Base-by-base conservation (phyloP, 2,113 vertebrate species). In the Willisornis vidua region DNA sequence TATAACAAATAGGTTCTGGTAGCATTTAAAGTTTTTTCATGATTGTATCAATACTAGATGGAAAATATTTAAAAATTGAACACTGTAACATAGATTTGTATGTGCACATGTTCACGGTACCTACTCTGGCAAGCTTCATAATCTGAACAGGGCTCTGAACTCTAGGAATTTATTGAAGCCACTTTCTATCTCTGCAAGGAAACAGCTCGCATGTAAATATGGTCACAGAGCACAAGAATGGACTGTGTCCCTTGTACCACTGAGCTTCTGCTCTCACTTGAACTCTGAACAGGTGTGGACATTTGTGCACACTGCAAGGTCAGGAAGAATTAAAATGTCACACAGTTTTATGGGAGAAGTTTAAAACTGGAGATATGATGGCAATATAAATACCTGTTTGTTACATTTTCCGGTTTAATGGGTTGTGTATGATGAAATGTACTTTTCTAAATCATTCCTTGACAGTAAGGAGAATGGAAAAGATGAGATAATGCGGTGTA, bases 381-480 rank as follows among this genome's bases (percentile, higher is more conserved):
- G 22, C 29, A 17, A 70, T 92, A 25, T 54, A 87, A 77, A 77
- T 70, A 83, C 25, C 70, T 73, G 43, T 78, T 96, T 78, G 35
- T 81, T 89, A 17, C 0, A 0, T 90, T 86, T 82, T 43, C 41
- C 7, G 82, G 39, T 90, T 87, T 33, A 90, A 86, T 85, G 26
- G 25, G 12, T 89, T 84, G 62, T 73, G 45, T 70, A 67, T 67
- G 57, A 78, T 37, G 59, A 85, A 26, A 55, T 51, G 14, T 78
- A 59, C 57, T 71, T 77, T 65, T 67, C 66, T 72, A 84, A 90
- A 90, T 91, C 75, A 76, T 35, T 1, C 3, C 52, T 73, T 92
- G 71, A 90, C 81, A 78, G 39, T 79, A 90, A 85, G 67, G 78
- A 90, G 83, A 95, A 92, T 63, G 85, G 52, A 83, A 91, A 75